These are phyloP conservation scores for Danio kyathit DNA, from an alignment of 2,797 vertebrate species.

Conservation along the genomic window DNA sequence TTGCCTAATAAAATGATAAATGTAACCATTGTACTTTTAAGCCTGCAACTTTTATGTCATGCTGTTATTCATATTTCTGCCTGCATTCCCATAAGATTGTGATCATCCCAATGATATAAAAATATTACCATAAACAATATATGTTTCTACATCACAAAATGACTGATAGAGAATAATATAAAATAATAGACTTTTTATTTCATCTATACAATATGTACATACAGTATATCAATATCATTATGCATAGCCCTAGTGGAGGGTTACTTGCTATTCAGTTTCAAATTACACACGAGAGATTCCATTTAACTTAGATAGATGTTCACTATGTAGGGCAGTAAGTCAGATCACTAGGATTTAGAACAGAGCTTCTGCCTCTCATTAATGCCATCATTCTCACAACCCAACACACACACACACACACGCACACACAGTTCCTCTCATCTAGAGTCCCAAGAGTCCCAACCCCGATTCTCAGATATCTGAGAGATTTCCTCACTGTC, in stretches of 20 bases:
- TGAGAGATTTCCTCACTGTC: conserved; percentile 19
- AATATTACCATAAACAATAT: no score
- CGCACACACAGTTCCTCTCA: conserved; percentile 12
- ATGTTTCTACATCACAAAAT: no score
- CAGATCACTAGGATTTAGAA: conserved; percentile 24
- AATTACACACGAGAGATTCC: background rate
- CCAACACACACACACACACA: conserved; percentile 1
- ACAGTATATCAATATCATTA: no score
- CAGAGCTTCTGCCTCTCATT: conserved; percentile 20
- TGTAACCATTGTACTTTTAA: no score
- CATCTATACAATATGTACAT: no score
- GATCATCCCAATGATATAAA: no score
- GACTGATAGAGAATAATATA: no score
- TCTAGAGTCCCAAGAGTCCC: conserved; percentile 42
- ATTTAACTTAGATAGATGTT: background rate
- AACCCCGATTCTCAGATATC: conserved; percentile 47
- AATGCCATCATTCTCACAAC: conserved; percentile 2
- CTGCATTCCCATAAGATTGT: no score
- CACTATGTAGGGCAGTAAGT: conserved; percentile 28
- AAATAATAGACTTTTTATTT: no score
- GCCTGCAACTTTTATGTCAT: no score
- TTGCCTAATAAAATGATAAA: no score
- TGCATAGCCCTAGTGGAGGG: background rate
- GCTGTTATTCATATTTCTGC: no score
- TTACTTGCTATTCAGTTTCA: background rate